Conservation (phyloP, 1,140 invertebrate species). For the Magallana ariakensis region DNA sequence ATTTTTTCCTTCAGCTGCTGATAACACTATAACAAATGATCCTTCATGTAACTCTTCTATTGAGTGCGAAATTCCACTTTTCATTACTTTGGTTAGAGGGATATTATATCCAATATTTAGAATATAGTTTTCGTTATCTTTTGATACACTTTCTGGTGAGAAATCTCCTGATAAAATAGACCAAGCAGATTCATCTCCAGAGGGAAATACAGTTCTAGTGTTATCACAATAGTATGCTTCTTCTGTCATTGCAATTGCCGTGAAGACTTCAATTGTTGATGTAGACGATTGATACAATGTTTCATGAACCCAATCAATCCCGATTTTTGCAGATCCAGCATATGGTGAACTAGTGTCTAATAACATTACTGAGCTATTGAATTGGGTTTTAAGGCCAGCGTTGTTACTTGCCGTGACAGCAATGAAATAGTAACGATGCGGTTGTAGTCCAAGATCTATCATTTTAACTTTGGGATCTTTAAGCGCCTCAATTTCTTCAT, state of each 20-base stretch:
- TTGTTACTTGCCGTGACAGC: constrained; percentile 44
- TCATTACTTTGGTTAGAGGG: constrained; percentile 43
- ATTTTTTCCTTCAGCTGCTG: constrained; percentile 40
- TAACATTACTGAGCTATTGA: constrained; percentile 27
- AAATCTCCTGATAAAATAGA: neutral
- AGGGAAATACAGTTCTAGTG: constrained; percentile 34
- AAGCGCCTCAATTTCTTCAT: neutral
- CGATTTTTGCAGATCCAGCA: constrained; percentile 47
- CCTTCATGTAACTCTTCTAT: constrained; percentile 5
- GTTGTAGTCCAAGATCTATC: constrained; percentile 25
- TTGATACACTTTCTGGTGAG: neutral
- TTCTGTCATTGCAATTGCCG: constrained; percentile 45
- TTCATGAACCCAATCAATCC: constrained; percentile 39
- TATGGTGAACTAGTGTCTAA: constrained; percentile 50
- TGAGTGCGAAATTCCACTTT: constrained; percentile 46
- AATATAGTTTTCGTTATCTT: neutral
- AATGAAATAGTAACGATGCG: constrained; percentile 41
- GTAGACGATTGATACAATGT: constrained; percentile 44
- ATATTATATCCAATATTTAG: constrained; percentile 47
- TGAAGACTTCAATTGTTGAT: constrained; percentile 40
- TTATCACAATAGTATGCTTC: constrained; percentile 46
- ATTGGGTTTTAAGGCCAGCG: constrained; percentile 42
- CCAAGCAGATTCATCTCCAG: neutral
- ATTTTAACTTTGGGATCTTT: constrained; percentile 39
- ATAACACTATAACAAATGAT: constrained; percentile 24